phyloP scores from a whole-genome alignment of 2,797 vertebrate species.

The Tolypeutes matacus region DNA sequence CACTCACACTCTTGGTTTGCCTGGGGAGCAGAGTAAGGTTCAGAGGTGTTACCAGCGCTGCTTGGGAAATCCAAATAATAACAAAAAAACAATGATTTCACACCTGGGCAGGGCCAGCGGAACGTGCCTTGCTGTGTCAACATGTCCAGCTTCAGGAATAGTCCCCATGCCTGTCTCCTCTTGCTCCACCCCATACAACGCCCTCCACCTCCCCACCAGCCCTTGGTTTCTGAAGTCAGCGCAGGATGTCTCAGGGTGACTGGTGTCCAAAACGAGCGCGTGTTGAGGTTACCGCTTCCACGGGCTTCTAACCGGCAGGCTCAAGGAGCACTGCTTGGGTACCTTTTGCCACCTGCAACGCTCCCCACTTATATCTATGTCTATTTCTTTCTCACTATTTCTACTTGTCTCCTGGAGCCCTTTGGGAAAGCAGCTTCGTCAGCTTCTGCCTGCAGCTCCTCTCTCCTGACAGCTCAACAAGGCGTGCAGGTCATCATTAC shows the following conservation, averaged over 20 bases:
- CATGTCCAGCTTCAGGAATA: accelerated
- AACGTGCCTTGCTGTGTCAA: accelerated
- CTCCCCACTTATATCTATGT: no score
- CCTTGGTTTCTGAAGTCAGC: background rate
- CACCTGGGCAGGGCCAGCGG: background rate
- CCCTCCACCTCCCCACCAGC: background rate
- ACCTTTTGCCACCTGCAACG: no score
- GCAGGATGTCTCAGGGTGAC: background rate
- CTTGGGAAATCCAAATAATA: background rate
- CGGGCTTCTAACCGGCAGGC: background rate
- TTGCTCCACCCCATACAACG: background rate
- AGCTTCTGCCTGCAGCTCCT: no score
- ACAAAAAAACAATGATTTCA: background rate
- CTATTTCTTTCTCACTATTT: background rate
- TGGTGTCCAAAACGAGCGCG: background rate
- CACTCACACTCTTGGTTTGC: background rate
- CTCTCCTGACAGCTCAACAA: background rate
- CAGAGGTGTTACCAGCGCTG: background rate
- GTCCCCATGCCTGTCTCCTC: background rate
- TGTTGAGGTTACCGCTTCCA: background rate
- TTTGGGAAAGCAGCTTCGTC: background rate
- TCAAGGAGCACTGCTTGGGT: background rate
- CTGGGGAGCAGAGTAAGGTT: background rate
- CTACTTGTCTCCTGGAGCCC: background rate
- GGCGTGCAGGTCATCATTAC: background rate